Evolutionary conservation across 2,888 invertebrate genomes (phyloP).

Genomic region (Dolichomitus sp.): DNA sequence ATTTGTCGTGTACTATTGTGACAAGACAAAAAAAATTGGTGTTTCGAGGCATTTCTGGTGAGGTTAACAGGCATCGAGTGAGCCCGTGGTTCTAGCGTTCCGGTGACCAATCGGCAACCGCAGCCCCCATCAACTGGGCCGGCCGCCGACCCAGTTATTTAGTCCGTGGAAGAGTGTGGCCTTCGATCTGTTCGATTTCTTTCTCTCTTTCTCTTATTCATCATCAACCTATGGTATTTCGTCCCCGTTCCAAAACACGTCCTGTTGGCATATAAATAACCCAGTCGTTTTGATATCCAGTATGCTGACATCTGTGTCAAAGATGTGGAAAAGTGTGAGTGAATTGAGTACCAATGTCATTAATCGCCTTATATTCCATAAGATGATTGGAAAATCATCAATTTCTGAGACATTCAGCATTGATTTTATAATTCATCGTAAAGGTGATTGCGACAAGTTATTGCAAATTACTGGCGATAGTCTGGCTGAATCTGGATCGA

Average conservation of each 20-base stretch:
- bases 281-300: slow-evolving; percentile 4
- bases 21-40: not conserved
- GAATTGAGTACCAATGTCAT: not conserved
- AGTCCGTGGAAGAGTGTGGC: slow-evolving; percentile 74
- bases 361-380: not conserved
- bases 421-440: slow-evolving; percentile 55
- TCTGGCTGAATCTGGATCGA: slow-evolving; percentile 56
- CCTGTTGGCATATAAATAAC: not conserved
- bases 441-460: slow-evolving; percentile 32
- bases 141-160: slow-evolving; percentile 81
- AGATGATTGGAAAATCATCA: not conserved
- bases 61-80: slow-evolving; percentile 27
- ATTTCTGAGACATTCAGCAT: not conserved
- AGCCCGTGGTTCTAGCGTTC: slow-evolving; percentile 5
- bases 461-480: slow-evolving; percentile 55
- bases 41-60: slow-evolving; percentile 6
- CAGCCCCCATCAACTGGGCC: slow-evolving; percentile 45
- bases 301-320: not conserved
- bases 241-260: slow-evolving; percentile 23
- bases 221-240: slow-evolving; percentile 11
- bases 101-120: slow-evolving; percentile 70
- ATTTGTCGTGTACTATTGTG: not conserved
- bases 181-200: slow-evolving; percentile 46
- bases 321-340: not conserved
- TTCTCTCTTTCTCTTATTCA: slow-evolving; percentile 30